phyloP scores from a whole-genome alignment of 2,113 vertebrate species.

The Scolopax mira region DNA sequence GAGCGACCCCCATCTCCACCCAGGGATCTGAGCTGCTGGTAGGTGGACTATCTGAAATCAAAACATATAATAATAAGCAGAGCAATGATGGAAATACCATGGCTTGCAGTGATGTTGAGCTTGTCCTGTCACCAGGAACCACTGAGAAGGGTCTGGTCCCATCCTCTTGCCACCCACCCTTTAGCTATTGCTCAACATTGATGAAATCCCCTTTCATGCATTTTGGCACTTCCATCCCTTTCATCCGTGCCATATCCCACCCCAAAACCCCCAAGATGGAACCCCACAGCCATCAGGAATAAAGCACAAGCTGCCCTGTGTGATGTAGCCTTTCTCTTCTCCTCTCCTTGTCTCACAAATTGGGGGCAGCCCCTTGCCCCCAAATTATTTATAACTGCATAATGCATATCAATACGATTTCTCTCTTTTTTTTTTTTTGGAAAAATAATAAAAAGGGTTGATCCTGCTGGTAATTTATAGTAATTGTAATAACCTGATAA shows the following conservation, averaged over 20 bases:
- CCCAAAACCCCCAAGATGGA: not conserved
- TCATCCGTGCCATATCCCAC: not conserved
- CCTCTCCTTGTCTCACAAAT: not conserved
- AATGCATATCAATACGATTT: constrained; percentile 46
- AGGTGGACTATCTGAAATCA: not conserved
- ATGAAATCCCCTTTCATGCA: too few species aligned
- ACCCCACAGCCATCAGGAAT: not conserved
- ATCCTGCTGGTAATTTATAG: constrained; percentile 60
- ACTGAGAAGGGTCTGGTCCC: too few species aligned
- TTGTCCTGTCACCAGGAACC: too few species aligned
- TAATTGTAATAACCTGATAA: constrained; percentile 73
- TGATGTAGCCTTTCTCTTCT: not conserved
- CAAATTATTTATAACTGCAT: not conserved
- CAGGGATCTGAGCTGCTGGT: not conserved
- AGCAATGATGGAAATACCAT: not conserved
- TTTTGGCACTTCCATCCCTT: not conserved
- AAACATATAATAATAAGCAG: not conserved
- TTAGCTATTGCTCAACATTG: too few species aligned
- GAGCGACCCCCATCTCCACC: not conserved
- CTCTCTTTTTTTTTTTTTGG: constrained; percentile 2
- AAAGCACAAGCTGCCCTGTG: rapidly evolving
- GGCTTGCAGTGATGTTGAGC: not conserved
- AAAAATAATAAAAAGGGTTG: constrained; percentile 35
- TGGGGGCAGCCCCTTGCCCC: not conserved
- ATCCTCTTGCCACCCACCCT: too few species aligned